A percentile compares a stretch with the other conserved stretches of the same genome.
phyloP scores from a whole-genome alignment of 2,113 vertebrate species.

The Setophaga kirtlandii region DNA sequence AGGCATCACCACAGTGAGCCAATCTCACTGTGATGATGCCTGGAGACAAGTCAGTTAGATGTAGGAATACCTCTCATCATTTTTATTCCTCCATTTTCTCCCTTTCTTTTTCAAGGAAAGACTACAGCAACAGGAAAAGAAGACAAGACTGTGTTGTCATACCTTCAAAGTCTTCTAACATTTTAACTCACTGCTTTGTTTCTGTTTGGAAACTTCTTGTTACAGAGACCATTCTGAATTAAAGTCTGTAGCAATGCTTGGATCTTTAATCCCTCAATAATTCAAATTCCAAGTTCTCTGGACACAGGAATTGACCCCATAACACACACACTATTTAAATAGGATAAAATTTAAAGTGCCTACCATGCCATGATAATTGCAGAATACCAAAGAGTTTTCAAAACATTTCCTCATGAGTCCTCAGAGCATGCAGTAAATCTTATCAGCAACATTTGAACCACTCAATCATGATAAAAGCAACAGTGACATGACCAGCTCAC shows the following conservation, averaged over 20 bases:
- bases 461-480: background rate
- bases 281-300: background rate
- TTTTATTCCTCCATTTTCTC: background rate
- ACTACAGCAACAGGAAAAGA: background rate
- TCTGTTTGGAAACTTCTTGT: background rate
- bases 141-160: background rate
- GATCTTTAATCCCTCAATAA: background rate
- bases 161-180: background rate
- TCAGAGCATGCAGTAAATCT: background rate
- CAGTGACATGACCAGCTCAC: background rate
- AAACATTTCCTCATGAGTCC: background rate
- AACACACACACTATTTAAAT: background rate
- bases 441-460: background rate
- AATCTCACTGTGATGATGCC: background rate
- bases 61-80: background rate
- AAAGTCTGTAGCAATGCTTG: background rate
- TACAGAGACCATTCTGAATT: background rate
- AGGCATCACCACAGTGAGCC: background rate
- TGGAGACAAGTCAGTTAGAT: background rate
- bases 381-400: background rate
- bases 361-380: background rate
- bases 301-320: background rate
- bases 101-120: rapidly evolving
- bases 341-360: background rate
- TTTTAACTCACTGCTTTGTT: background rate